Evolutionary conservation across 2,113 vertebrate species (phyloP), one percentile per base, ranked within the genome.

Genomic region (Stercorarius parasiticus): DNA sequence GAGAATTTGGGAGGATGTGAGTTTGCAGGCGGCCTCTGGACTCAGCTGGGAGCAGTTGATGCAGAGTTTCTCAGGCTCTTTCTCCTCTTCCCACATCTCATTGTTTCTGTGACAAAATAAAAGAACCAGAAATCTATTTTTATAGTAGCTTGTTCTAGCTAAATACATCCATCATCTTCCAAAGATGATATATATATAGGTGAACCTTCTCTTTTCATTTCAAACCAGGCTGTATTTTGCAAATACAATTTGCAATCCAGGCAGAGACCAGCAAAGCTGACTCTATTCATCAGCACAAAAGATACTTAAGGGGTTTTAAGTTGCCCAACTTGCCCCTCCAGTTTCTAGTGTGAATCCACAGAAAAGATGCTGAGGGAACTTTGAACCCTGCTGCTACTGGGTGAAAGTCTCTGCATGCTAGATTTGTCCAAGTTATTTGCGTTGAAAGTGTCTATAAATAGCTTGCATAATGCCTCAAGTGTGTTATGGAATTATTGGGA

Each of bases 381-480:
- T 74, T 94, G 88, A 67, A 73, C 71, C 71, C 79, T 93, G 53
- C 66, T 94, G 70, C 55, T 79, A 23, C 62, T 76, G 34, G 84
- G 91, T 94, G 53, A 62, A 82, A 96, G 71, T 80, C 78, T 93
- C 62, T 86, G 62, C 87, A 42, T 6, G 53, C 17, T 53, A 53
- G 27, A 92, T 92, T 80, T 90, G 82, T 92, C 87, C 62, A 85
- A 91, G 92, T 88, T 96, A 97, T 94, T 97, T 96, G 85, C 93
- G 90, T 82, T 95, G 80, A 85, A 95, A 87, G 27, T 49, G 36
- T 53, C 87, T 90, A 95, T 93, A 91, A 93, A 96, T 96, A 96
- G 40, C 43, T 86, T 79, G 74, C 58, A 73, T 91, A 96, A 91
- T 1, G 10, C 88, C 90, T 91, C 74, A 43, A 93, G 66, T 77